phyloP scores from a whole-genome alignment of 2,113 vertebrate genomes.

The Speoplatyrhinus poulsoni region DNA sequence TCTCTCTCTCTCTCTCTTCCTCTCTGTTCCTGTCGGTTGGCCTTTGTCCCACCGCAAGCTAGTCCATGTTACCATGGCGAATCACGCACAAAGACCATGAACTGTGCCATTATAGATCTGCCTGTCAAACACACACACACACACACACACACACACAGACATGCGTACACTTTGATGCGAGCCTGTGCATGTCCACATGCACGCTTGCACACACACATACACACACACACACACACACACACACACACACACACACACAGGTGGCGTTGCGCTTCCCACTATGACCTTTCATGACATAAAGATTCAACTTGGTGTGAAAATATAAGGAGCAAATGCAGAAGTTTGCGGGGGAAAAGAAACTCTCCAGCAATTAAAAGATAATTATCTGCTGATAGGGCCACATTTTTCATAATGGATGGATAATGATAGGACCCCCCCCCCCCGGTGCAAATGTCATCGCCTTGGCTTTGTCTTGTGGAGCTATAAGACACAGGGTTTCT shows the following conservation, averaged over 20 bases:
- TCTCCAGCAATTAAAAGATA: conserved; percentile 66
- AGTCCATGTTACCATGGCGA: conserved; percentile 56
- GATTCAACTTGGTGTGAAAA: conserved; percentile 50
- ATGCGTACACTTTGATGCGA: background rate
- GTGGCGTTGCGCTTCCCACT: conserved; percentile 25
- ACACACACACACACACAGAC: conserved; percentile 4
- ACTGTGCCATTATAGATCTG: conserved; percentile 36
- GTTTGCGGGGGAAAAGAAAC: conserved; percentile 7
- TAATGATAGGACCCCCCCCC: conserved; percentile 32
- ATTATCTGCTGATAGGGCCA: conserved; percentile 47
- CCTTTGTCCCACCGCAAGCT: conserved; percentile 23
- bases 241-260: conserved; percentile 12
- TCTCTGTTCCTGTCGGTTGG: conserved; percentile 4
- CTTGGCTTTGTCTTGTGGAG: background rate
- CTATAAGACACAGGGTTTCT: conserved; percentile 35
- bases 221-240: conserved; percentile 8
- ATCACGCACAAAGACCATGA: conserved; percentile 45
- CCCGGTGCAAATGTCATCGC: conserved; percentile 59
- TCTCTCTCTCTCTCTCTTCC: conserved; percentile 15
- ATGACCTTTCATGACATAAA: conserved; percentile 52
- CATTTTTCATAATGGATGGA: conserved; percentile 22
- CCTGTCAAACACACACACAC: conserved; percentile 10
- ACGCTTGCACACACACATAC: conserved; percentile 3
- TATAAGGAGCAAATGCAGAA: conserved; percentile 31
- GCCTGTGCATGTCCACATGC: background rate